A percentile compares a stretch with the other conserved stretches of the same genome.
These are phyloP conservation scores for Naja naja DNA, from an alignment of 2,113 vertebrate species.

Conservation along the genomic window DNA sequence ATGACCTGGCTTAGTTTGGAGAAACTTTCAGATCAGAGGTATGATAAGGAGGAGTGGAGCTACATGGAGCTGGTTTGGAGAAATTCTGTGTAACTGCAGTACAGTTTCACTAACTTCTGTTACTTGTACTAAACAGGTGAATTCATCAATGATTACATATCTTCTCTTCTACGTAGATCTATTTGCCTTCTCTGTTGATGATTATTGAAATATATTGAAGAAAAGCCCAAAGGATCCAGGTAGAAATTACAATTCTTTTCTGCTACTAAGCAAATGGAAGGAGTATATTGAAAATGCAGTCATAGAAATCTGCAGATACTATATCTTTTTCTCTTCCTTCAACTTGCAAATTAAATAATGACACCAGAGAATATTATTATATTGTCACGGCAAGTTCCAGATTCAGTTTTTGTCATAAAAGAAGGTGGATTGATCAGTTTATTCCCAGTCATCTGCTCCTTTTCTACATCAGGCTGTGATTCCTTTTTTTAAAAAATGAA, in stretches of 20 bases:
- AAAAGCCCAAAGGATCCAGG: not conserved
- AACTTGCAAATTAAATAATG: not conserved
- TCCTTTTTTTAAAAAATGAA: not conserved
- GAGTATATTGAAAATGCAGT: fast-evolving
- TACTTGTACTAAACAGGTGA: not conserved
- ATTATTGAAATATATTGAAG: slow-evolving; percentile 1
- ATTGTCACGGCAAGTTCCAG: not conserved
- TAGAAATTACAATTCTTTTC: not conserved
- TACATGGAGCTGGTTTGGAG: not conserved
- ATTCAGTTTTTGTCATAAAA: slow-evolving; percentile 1
- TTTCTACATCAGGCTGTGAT: not conserved
- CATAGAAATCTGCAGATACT: fast-evolving
- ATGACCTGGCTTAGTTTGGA: not conserved
- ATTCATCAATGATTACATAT: not conserved
- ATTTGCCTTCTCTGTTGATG: fast-evolving
- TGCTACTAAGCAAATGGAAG: slow-evolving; percentile 9
- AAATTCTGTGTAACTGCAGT: not conserved
- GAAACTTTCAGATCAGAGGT: not conserved
- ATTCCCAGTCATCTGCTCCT: not conserved
- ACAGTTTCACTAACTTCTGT: not conserved
- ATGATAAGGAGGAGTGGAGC: not conserved
- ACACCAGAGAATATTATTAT: not conserved
- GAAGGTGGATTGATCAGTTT: not conserved
- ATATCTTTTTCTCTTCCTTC: not conserved
- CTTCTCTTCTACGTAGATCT: not conserved